Conservation (phyloP, 2,113 vertebrate species). For the Chrysochloris asiatica region DNA sequence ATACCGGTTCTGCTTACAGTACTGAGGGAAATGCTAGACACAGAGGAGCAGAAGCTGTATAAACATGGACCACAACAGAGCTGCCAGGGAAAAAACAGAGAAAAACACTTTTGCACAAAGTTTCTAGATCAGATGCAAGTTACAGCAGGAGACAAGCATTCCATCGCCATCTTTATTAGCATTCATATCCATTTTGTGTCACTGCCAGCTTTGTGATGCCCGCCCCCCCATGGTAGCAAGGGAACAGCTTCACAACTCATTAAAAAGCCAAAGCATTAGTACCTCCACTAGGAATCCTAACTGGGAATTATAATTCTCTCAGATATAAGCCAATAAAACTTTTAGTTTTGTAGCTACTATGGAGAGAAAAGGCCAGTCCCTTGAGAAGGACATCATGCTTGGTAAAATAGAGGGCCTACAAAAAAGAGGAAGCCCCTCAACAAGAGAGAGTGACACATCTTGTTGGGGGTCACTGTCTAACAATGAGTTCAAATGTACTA, state of each 20-base stretch:
- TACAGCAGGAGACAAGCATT: background rate
- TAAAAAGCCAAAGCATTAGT: background rate
- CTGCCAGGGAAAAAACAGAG: conserved; percentile 86
- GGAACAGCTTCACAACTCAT: no score
- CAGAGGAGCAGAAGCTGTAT: conserved; percentile 90
- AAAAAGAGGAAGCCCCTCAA: no score
- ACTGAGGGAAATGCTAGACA: conserved; percentile 94
- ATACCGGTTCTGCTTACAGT: conserved; percentile 92
- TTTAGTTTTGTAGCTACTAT: background rate
- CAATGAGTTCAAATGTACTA: no score
- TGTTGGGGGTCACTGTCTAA: no score
- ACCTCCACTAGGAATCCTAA: background rate
- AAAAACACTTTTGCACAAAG: conserved; percentile 79
- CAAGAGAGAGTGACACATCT: no score
- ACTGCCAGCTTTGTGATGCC: background rate
- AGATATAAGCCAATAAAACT: background rate
- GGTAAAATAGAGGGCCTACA: no score
- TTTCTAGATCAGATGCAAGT: conserved; percentile 70
- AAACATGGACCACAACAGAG: conserved; percentile 89
- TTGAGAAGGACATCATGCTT: no score
- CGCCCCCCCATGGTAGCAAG: background rate
- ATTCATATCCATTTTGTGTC: background rate
- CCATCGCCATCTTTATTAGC: background rate
- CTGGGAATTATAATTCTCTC: background rate
- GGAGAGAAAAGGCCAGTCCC: no score